These are phyloP conservation scores for Oncopodura yosiiana DNA, from an alignment of 1,140 invertebrate species.

Conservation along the genomic window DNA sequence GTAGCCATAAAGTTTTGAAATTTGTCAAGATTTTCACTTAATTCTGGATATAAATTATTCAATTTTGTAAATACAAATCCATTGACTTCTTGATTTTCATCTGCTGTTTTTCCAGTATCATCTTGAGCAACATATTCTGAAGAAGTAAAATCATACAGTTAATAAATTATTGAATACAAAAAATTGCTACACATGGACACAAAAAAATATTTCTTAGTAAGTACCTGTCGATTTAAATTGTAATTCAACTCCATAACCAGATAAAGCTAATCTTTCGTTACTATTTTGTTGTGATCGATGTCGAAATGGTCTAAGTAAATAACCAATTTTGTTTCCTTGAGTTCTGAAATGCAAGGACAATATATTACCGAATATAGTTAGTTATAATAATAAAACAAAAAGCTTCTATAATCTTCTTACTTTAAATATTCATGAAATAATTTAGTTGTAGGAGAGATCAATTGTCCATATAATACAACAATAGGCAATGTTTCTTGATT, in stretches of 20 bases:
- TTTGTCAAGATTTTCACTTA: slow-evolving; percentile 58
- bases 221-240: too few species aligned
- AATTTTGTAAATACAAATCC: slow-evolving; percentile 79
- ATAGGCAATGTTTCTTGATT: background rate
- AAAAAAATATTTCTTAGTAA: too few species aligned
- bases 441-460: slow-evolving; percentile 7
- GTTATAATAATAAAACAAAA: background rate
- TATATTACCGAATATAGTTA: background rate
- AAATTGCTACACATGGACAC: too few species aligned
- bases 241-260: slow-evolving; percentile 96
- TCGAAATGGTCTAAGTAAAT: slow-evolving; percentile 25
- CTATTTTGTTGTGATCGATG: slow-evolving; percentile 42
- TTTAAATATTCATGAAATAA: slow-evolving; percentile 28
- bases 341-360: slow-evolving; percentile 18
- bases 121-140: slow-evolving; percentile 99
- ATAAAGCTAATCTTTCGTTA: slow-evolving; percentile 71
- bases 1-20: slow-evolving; percentile 52
- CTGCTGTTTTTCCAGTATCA: slow-evolving; percentile 60
- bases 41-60: slow-evolving; percentile 62
- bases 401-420: slow-evolving; percentile 15
- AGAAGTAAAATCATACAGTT: slow-evolving; percentile 81
- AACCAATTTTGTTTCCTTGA: slow-evolving; percentile 17
- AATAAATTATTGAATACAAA: too few species aligned
- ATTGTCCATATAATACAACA: slow-evolving; percentile 26
- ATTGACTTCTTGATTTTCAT: slow-evolving; percentile 62